Base-by-base conservation (phyloP, 2,113 vertebrate species). In the Psilopsiagon aurifrons region DNA sequence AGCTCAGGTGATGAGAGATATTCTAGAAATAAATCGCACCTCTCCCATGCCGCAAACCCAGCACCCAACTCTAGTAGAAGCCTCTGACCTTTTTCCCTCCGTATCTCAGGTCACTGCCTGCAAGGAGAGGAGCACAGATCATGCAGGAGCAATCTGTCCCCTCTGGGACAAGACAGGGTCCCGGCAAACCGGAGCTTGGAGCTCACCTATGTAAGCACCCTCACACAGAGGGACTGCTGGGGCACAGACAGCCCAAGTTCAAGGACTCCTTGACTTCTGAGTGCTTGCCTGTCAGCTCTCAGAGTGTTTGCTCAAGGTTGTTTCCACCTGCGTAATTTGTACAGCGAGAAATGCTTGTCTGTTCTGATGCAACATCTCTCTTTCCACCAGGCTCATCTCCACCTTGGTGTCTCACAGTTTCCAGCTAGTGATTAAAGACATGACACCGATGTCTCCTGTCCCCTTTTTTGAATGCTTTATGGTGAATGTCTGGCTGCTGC, bases 281-380 rank as follows among this genome's bases (percentile, higher is more conserved):
- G 67, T 1, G 2, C 46, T 79, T 2, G 1, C 73, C 41, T 55
- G 15, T 35, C n/a, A n/a, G 52, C 11, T 60, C 66, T n/a, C 24
- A 7, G 7, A 1, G 28, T 5, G 4, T 70, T 91, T 43, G 51
- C 46, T 62, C 28, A 17, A 43, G 28, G 59, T 68, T 43, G 20
- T 73, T 92, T 94, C 59, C 41, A 70, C 44, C 63, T 35, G 46
- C 2, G 2, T 35, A 9, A 67, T 44, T 27, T 19, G 19, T 31
- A n/a, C 0, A 2, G 31, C 18, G 59, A 85, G 27, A 0, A 4
- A 67, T 23, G 46, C 60, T 77, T 9, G 5, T 39, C 46, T 81
- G 44, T 70, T 47, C 69, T 55, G 80, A 81, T 0, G 1, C 51
- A 77, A 22, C 57, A 43, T 18, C 51, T 84, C 8, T 1, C 68